Base-by-base conservation (phyloP, 2,888 invertebrate species). In the Melanchra persicariae region DNA sequence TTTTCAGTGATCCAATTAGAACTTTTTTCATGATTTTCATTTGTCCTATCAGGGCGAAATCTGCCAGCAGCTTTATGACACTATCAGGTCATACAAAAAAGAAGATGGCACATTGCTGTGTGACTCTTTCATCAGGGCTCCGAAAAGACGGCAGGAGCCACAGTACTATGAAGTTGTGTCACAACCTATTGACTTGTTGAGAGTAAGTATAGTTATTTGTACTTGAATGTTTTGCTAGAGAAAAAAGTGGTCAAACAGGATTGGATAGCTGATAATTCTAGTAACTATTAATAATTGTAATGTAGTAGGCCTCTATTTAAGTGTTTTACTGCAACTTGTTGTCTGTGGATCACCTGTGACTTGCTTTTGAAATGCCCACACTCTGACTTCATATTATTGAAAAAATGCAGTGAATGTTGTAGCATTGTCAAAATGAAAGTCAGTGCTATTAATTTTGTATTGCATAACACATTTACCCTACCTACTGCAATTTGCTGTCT, bases 61-160 rank as follows among this genome's bases (percentile, higher is more conserved):
- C 78, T 98, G 98, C 88, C 99, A 99, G 92, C 99, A 98, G 89
- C 93, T 99, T 49, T 99, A 99, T 93, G 99, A 99, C 88, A 97
- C 98, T 1, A 97, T 99, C 80, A 96, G 99, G 75, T 98, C 98
- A 87, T 97, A 98, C 84, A 99, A 99, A 92, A 98, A 98, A 87
- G 98, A 99, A 83, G 99, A 99, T 95, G 99, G 99, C 0, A 96
- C 97, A 0, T 95, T 98, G 84, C 92, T 99, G 8, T 99, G 99
- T 93, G 99, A 99, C 91, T 97, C 98, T 1, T 99, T 99, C 90
- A 99, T 99, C 84, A 96, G 99, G 84, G 99, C 98, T 15, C 99
- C 99, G 0, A 99, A 99, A 90, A 97, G 99, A 74, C 97, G 99
- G 71, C 99, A 98, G 89, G 98, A 99, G 89, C 98, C 98, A 1